Conservation (phyloP, 2,888 invertebrate species). For the Synanthedon myopaeformis region DNA sequence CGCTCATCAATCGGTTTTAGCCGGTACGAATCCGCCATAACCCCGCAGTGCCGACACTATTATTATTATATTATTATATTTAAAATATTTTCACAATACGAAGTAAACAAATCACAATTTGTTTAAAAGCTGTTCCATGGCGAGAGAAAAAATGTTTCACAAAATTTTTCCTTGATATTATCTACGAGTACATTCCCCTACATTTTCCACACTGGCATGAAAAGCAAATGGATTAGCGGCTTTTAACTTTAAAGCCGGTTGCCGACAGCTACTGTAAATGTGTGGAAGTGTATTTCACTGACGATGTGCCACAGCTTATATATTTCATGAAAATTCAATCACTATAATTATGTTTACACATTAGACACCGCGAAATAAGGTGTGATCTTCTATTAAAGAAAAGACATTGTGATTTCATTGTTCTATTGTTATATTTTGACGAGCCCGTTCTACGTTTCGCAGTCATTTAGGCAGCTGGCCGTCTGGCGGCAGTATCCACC, state of each 20-base stretch:
- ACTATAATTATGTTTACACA: background rate
- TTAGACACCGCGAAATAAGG: no score
- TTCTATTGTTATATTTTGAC: no score
- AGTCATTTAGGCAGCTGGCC: no score
- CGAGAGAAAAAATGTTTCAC: constrained; percentile 8
- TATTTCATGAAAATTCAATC: background rate
- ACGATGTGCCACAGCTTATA: background rate
- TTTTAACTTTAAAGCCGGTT: constrained; percentile 23
- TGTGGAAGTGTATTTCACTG: background rate
- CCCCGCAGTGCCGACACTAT: no score
- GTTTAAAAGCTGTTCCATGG: background rate
- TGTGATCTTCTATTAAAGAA: no score
- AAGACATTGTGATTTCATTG: no score
- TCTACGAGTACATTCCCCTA: constrained; percentile 8
- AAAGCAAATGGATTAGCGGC: constrained; percentile 56
- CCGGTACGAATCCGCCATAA: no score
- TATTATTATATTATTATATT: no score
- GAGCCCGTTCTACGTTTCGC: no score
- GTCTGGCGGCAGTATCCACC: no score
- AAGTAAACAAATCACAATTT: background rate
- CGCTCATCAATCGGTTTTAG: no score
- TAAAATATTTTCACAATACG: background rate
- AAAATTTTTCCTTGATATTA: constrained; percentile 9
- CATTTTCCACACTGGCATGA: constrained; percentile 31
- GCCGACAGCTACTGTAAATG: constrained; percentile 3